Evolutionary conservation across 2,888 invertebrate species (phyloP), one percentile per base, ranked within the genome.

Genomic region (Nowickia ferox): DNA sequence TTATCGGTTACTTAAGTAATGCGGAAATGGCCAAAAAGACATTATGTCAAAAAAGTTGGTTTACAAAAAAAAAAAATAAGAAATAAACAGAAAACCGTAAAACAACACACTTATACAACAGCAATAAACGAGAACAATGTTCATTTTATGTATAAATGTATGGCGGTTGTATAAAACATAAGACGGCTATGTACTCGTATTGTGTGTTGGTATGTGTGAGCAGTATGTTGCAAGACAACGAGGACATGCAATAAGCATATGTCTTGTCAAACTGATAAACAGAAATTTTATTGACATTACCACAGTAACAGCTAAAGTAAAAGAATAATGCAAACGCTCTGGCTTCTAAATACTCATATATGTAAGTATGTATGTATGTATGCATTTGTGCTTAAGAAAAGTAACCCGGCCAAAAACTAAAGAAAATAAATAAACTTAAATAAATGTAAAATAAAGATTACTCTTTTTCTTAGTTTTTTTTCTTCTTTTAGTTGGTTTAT

Each of bases 281-380:
- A 85, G 85, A 87, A 88, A 88, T 88, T 88, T 88, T 88, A 88
- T 88, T 88, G 88, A 88, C 88, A 88, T 87, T 87, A 80, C 86
- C 86, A 86, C 86, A 86, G 83, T 79, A 86, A 77, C 79, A 76
- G 76, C 71, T 69, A n/a, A 65, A 63, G 40, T 59, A 75, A 61
- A 61, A 78, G 55, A 74, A 66, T 75, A 72, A 61, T 68, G 66
- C 61, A 80, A 71, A 71, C 76, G 61, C 78, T 30, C 30, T 44
- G 57, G 22, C 13, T 66, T 48, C 51, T 48, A 78, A 63, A 53
- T 74, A 44, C 46, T 53, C 19, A 55, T n/a, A 9, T 74, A n/a
- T 11, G 46, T 10, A 15, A 2, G 9, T n/a, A n/a, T n/a, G n/a
- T n/a, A n/a, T 6, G 15, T 13, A 30, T 30, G 13, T 44, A 38